Conservation (phyloP, 2,797 vertebrate species). For the Hemibagrus guttatus region DNA sequence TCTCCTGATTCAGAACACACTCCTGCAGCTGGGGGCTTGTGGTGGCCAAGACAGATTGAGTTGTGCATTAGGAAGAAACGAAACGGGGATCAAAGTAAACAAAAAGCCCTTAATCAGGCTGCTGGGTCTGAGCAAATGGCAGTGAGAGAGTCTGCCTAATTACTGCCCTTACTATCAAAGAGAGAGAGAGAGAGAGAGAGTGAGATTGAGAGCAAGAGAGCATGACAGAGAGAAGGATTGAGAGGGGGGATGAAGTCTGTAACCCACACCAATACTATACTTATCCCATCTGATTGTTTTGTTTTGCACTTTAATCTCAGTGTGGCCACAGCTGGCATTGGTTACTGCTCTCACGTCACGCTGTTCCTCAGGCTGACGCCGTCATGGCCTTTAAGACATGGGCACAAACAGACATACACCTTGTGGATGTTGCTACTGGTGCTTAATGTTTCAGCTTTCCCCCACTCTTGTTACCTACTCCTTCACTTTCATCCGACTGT, state of each 20-base stretch:
- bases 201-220: constrained; percentile 54
- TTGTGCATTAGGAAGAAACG: constrained; percentile 60
- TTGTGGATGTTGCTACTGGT: constrained; percentile 13
- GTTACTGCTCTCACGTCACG: constrained; percentile 72
- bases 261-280: constrained; percentile 78
- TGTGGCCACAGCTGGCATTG: constrained; percentile 79
- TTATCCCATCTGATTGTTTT: constrained; percentile 80
- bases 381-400: constrained; percentile 25
- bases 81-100: constrained; percentile 69
- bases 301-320: constrained; percentile 81
- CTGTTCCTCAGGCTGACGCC: constrained; percentile 27
- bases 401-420: constrained; percentile 29
- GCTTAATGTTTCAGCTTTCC: constrained; percentile 2
- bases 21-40: constrained; percentile 57
- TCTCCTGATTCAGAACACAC: constrained; percentile 56
- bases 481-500: constrained; percentile 3
- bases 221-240: constrained; percentile 52
- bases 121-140: constrained; percentile 63
- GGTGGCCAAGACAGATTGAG: constrained; percentile 63
- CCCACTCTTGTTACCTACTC: constrained; percentile 1
- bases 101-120: constrained; percentile 72
- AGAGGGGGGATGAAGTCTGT: constrained; percentile 72
- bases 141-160: constrained; percentile 56
- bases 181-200: constrained; percentile 65
- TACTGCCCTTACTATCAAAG: constrained; percentile 69